A percentile compares a stretch with the other conserved stretches of the same genome.
Conservation (phyloP, 2,113 vertebrate species). For the Okapia johnstoni region DNA sequence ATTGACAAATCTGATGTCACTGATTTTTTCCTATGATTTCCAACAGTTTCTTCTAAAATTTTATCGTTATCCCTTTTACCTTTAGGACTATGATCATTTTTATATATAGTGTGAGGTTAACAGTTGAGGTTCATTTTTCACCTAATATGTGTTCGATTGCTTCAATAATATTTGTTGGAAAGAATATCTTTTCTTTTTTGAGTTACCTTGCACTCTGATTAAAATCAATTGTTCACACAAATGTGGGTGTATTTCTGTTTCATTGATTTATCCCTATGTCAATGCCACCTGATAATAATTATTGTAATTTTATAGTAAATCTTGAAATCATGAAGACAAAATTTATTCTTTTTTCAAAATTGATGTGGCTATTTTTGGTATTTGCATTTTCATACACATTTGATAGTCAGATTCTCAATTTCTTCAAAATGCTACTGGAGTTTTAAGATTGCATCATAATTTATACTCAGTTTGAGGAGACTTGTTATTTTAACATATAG, state of each 20-base stretch:
- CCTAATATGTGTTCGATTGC: background rate
- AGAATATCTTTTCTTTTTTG: background rate
- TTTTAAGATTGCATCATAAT: background rate
- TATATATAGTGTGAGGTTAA: background rate
- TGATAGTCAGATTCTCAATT: background rate
- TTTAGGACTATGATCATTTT: background rate
- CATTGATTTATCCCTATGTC: background rate
- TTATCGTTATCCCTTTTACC: background rate
- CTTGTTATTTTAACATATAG: background rate
- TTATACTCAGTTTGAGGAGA: background rate
- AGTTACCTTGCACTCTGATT: background rate
- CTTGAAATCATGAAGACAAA: background rate
- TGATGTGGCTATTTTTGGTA: background rate
- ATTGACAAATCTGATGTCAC: background rate
- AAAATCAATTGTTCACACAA: background rate
- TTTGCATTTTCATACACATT: background rate
- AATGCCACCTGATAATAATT: background rate
- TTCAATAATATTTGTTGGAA: background rate
- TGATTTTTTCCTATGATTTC: background rate
- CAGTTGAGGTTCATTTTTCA: background rate
- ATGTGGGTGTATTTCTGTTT: background rate
- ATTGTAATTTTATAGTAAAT: background rate
- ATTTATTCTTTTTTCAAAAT: background rate
- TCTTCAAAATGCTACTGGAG: background rate
- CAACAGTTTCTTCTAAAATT: background rate